Evolutionary conservation across 2,888 invertebrate species (phyloP).

Genomic region (Hydrotaea cyrtoneurina): DNA sequence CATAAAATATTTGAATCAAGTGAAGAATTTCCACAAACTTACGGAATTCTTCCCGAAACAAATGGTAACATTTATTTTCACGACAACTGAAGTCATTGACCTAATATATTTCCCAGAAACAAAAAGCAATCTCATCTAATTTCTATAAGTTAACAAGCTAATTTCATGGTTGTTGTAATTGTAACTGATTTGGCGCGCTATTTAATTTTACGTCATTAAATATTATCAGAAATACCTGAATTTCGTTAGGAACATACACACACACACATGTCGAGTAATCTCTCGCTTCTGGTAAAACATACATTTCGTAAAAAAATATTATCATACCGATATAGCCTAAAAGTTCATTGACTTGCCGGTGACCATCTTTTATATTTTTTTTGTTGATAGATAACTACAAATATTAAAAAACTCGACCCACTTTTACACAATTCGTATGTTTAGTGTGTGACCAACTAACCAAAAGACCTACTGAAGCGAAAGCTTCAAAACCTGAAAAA

Average conservation of each 20-base stretch:
- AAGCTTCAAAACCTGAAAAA: conserved; percentile 17
- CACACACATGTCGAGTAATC: neutral
- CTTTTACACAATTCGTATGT: conserved; percentile 40
- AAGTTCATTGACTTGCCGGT: conserved; percentile 60
- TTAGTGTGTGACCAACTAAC: conserved; percentile 53
- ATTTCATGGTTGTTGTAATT: neutral
- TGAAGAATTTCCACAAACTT: no score
- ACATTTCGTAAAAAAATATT: neutral
- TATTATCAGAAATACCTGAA: neutral
- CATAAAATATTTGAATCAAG: no score
- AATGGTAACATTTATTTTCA: conserved; percentile 60
- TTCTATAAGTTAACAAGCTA: neutral
- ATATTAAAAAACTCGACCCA: conserved; percentile 51
- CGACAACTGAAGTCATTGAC: conserved; percentile 5
- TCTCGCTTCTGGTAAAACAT: neutral
- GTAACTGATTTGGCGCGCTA: neutral
- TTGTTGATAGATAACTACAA: conserved; percentile 11
- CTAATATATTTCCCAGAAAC: neutral
- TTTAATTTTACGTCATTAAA: neutral
- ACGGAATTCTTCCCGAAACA: no score
- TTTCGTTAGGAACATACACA: neutral
- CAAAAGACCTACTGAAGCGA: conserved; percentile 56
- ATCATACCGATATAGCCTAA: neutral
- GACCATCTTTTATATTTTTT: neutral
- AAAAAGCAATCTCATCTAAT: neutral